These are phyloP conservation scores for Dryomyza anilis DNA, from an alignment of 2,888 invertebrate genomes.

Conservation along the genomic window DNA sequence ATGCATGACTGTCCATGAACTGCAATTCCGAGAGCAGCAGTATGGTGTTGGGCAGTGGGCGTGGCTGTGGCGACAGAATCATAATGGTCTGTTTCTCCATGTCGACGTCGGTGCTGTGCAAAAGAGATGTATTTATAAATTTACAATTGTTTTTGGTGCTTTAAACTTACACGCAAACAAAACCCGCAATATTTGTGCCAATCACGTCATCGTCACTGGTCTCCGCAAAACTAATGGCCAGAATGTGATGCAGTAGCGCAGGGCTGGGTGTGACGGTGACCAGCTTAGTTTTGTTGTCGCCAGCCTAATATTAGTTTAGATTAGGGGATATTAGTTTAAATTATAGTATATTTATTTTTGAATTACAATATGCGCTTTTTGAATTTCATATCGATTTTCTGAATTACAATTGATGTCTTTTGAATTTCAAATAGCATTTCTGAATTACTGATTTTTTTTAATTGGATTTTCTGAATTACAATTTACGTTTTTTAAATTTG, in stretches of 20 bases:
- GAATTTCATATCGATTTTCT: too few species aligned
- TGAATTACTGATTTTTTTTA: too few species aligned
- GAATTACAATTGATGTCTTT: too few species aligned
- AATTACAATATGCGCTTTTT: too few species aligned
- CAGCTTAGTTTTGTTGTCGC: slow-evolving; percentile 89
- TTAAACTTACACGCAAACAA: slow-evolving; percentile 84
- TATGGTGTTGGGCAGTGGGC: slow-evolving; percentile 87
- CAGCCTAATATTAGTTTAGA: slow-evolving; percentile 58
- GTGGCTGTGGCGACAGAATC: slow-evolving; percentile 90
- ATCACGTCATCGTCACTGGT: slow-evolving; percentile 83
- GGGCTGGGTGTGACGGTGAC: slow-evolving; percentile 79
- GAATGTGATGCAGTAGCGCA: slow-evolving; percentile 82
- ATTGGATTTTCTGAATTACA: too few species aligned
- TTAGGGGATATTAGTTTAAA: background rate
- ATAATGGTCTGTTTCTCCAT: slow-evolving; percentile 85
- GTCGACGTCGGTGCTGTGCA: slow-evolving; percentile 83
- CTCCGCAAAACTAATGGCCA: slow-evolving; percentile 87
- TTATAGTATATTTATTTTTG: too few species aligned
- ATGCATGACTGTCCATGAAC: slow-evolving; percentile 86
- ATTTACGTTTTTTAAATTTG: too few species aligned
- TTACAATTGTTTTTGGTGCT: too few species aligned
- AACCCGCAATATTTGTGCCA: slow-evolving; percentile 86
- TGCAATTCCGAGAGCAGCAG: slow-evolving; percentile 88
- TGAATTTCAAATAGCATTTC: too few species aligned
- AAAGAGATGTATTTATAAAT: too few species aligned